Evolutionary conservation across 2,888 invertebrate species (phyloP), one percentile per base, ranked within the genome.

Genomic region (Spilarctia lutea): DNA sequence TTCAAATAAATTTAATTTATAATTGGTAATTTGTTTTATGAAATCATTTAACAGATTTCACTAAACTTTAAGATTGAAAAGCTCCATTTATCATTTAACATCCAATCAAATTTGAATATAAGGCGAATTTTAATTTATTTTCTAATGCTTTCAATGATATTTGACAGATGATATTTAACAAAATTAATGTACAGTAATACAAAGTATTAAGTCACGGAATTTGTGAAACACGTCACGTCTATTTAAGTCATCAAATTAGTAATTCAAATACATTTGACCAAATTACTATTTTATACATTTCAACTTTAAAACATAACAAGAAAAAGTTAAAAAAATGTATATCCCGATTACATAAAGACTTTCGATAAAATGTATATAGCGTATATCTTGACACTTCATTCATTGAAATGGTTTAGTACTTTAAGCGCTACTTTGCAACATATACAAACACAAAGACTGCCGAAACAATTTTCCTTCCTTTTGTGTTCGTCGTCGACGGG

Each of bases 21-120:
- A 87, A 87, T 87, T 89, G 84, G 80, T 83, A 81, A 87, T 88
- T 89, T 86, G 84, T 88, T 89, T 87, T 87, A 86, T 80, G 82
- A 88, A 90, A 91, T 90, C 86, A 88, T 92, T 91, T 91, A 92
- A 90, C 85, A 88, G 83, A 71, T 67, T 83, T 88, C 82, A 87
- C 85, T 87, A 87, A 90, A 89, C 89, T 88, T 89, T 91, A 88
- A 88, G 91, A 78, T 80, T 83, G 71, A 74, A 74, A 90, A 89
- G 87, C 87, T 88, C 90, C 83, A 88, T 90, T 90, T 88, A n/a
- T n/a, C 24, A n/a, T n/a, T 56, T 56, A 11, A 87, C 91, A 92
- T 89, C 85, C 86, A 88, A 88, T 89, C 84, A 82, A 86, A 86
- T 87, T 88, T 83, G 81, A 87, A 88, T 87, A 81, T 70, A 56